These are phyloP conservation scores for Hyles lineata DNA, from an alignment of 2,888 invertebrate species.

Conservation along the genomic window DNA sequence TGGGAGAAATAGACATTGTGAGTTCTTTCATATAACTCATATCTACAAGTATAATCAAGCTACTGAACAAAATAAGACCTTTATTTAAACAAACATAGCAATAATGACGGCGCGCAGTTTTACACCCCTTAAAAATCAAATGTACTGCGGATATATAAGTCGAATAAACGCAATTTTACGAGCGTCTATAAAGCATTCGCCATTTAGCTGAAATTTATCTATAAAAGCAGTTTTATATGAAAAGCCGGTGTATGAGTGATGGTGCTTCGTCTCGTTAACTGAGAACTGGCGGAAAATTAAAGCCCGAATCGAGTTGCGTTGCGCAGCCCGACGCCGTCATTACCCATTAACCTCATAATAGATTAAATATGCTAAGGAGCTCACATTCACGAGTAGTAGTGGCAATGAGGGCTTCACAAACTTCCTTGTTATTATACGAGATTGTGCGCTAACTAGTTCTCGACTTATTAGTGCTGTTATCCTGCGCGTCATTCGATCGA, in stretches of 20 bases:
- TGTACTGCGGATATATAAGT: constrained; percentile 3
- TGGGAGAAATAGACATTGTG: too few relatives aligned
- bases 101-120: background rate
- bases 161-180: constrained; percentile 28
- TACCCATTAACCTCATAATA: constrained; percentile 79
- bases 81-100: background rate
- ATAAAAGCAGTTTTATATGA: constrained; percentile 40
- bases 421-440: constrained; percentile 44
- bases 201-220: constrained; percentile 31
- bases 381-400: constrained; percentile 62
- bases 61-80: too few relatives aligned
- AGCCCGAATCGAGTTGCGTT: constrained; percentile 53
- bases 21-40: too few relatives aligned
- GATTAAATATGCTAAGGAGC: constrained; percentile 79
- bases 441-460: constrained; percentile 33
- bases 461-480: background rate
- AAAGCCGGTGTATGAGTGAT: constrained; percentile 35
- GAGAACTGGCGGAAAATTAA: constrained; percentile 70
- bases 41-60: too few relatives aligned
- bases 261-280: constrained; percentile 60
- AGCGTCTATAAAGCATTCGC: constrained; percentile 27
- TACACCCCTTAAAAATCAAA: constrained; percentile 19
- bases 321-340: constrained; percentile 62
- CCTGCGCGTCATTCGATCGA: background rate
- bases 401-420: constrained; percentile 50